phyloP scores from a whole-genome alignment of 2,113 vertebrate species.

The Chelonoidis abingdonii region DNA sequence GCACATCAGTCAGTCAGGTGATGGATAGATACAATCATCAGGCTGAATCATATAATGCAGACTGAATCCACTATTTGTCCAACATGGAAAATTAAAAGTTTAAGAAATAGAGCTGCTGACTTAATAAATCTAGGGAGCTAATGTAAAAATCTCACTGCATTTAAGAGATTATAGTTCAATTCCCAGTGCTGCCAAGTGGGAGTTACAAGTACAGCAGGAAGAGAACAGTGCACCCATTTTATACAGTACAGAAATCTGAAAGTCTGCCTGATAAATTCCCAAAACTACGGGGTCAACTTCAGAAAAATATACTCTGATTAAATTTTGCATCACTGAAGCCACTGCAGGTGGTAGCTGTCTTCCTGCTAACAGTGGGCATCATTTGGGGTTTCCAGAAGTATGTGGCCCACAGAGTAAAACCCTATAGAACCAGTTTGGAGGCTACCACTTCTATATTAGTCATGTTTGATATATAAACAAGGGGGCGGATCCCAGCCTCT shows the following conservation, averaged over 20 bases:
- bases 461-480: neutral
- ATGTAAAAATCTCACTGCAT: neutral
- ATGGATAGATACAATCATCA: neutral
- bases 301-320: neutral
- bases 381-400: neutral
- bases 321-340: neutral
- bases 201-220: neutral
- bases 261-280: neutral
- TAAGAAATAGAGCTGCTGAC: neutral
- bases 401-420: neutral
- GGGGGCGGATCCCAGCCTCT: neutral
- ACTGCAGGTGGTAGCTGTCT: neutral
- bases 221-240: neutral
- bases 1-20: neutral
- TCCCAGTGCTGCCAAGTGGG: slow-evolving; percentile 12
- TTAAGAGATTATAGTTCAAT: neutral
- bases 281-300: neutral
- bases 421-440: neutral
- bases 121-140: neutral
- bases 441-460: neutral
- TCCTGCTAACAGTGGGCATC: neutral
- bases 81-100: slow-evolving; percentile 21
- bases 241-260: neutral
- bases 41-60: neutral
- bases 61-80: slow-evolving; percentile 17